Evolutionary conservation across 2,797 vertebrate genomes (phyloP).

Genomic region (Takifugu ocellatus): DNA sequence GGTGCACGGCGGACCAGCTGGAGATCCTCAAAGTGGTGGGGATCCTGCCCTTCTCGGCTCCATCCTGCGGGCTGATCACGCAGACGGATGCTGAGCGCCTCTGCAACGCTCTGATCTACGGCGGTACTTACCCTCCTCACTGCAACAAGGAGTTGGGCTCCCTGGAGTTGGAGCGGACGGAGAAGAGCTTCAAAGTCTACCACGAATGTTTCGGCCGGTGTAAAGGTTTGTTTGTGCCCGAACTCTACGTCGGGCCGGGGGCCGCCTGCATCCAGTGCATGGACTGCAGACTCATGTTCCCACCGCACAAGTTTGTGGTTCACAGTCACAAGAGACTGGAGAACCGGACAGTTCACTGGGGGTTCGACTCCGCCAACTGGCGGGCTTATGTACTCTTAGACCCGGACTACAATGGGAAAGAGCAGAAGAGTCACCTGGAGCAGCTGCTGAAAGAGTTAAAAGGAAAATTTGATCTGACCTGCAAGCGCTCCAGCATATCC

Average conservation of each 20-base stretch:
- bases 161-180: slow-evolving; percentile 83
- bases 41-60: slow-evolving; percentile 93
- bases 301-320: slow-evolving; percentile 93
- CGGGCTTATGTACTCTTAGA: slow-evolving; percentile 92
- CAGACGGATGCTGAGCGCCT: slow-evolving; percentile 96
- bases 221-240: slow-evolving; percentile 90
- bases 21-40: slow-evolving; percentile 96
- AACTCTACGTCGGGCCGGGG: slow-evolving; percentile 86
- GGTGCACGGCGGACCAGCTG: slow-evolving; percentile 94
- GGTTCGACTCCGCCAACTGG: slow-evolving; percentile 97
- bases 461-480: slow-evolving; percentile 83
- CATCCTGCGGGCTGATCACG: slow-evolving; percentile 94
- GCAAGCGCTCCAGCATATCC: slow-evolving; percentile 70
- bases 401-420: slow-evolving; percentile 87
- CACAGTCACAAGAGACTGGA: slow-evolving; percentile 93
- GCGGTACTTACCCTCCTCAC: slow-evolving; percentile 77
- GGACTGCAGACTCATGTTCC: slow-evolving; percentile 95
- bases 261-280: slow-evolving; percentile 93
- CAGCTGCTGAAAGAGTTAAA: slow-evolving; percentile 90
- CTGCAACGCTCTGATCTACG: slow-evolving; percentile 92
- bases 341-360: slow-evolving; percentile 98
- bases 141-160: slow-evolving; percentile 78
- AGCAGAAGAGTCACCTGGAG: slow-evolving; percentile 86
- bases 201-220: slow-evolving; percentile 96
- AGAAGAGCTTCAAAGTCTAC: slow-evolving; percentile 92